Percentiles rank a stretch among this genome's conserved stretches.
These are phyloP conservation scores for Chaetodon trifascialis DNA, from an alignment of 2,113 vertebrate genomes.

Conservation along the genomic window DNA sequence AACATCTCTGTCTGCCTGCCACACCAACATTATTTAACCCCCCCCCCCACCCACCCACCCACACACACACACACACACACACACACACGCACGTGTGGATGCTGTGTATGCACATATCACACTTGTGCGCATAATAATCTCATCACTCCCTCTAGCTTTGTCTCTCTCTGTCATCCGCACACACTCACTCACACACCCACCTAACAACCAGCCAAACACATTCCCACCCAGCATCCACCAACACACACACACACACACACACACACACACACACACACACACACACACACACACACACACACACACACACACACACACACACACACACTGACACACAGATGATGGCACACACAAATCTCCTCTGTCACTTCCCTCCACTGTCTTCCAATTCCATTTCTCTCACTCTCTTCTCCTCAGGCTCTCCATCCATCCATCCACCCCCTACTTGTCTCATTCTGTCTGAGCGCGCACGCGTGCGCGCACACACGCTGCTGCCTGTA, in stretches of 20 bases:
- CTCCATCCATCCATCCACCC: conserved; percentile 78
- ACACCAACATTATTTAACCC: conserved; percentile 37
- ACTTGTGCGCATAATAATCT: conserved; percentile 66
- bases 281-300: conserved; percentile 34
- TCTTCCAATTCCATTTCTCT: conserved; percentile 70
- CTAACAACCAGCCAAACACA: conserved; percentile 53
- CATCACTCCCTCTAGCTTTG: conserved; percentile 69
- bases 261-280: conserved; percentile 36
- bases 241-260: conserved; percentile 33
- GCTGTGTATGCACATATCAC: conserved; percentile 50
- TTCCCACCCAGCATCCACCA: conserved; percentile 37
- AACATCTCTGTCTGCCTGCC: conserved; percentile 56
- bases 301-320: conserved; percentile 39
- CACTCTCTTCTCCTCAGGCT: conserved; percentile 73
- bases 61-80: conserved; percentile 42
- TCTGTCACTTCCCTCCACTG: conserved; percentile 54
- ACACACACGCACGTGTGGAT: conserved; percentile 42
- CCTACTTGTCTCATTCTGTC: conserved; percentile 59
- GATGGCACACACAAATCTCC: conserved; percentile 40
- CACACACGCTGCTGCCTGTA: background rate
- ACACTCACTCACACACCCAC: conserved; percentile 40
- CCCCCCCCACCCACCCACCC: conserved; percentile 32
- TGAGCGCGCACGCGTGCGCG: conserved; percentile 13
- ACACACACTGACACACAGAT: conserved; percentile 26
- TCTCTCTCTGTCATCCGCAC: conserved; percentile 69